phyloP scores from a whole-genome alignment of 2,797 vertebrate species.

The Rousettus madagascariensis region DNA sequence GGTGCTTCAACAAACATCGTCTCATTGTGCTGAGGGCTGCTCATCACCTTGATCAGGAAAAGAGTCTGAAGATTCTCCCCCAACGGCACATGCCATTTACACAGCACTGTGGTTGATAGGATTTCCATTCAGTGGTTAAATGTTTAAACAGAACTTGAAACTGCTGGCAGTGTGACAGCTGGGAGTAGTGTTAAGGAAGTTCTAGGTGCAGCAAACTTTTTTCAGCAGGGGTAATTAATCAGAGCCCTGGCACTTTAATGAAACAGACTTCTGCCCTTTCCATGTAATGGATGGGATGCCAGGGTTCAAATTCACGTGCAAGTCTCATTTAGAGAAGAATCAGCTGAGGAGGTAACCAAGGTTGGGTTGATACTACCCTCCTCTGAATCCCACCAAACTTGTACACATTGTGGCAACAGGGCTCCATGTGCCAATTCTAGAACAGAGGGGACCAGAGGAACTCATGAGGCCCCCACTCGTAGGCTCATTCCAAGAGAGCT shows the following conservation, averaged over 20 bases:
- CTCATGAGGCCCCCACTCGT: background rate
- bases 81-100: background rate
- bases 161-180: slow-evolving; percentile 48
- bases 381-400: background rate
- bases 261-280: slow-evolving; percentile 45
- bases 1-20: background rate
- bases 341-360: background rate
- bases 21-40: background rate
- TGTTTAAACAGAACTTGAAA: slow-evolving; percentile 67
- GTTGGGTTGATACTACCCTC: background rate
- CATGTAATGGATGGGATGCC: slow-evolving; percentile 4
- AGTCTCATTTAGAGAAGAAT: background rate
- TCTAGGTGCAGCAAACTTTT: slow-evolving; percentile 68
- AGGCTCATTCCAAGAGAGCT: background rate
- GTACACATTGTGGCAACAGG: background rate
- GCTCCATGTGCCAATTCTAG: background rate
- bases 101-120: slow-evolving; percentile 42
- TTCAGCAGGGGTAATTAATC: slow-evolving; percentile 49
- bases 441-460: background rate
- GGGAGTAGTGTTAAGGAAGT: slow-evolving; percentile 66
- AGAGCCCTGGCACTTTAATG: slow-evolving; percentile 37
- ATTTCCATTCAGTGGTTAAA: slow-evolving; percentile 59
- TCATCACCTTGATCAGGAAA: background rate
- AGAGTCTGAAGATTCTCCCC: slow-evolving; percentile 1
- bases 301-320: background rate